These are phyloP conservation scores for Chlamydotis undulata DNA, from an alignment of 2,113 vertebrate genomes.

Conservation along the genomic window DNA sequence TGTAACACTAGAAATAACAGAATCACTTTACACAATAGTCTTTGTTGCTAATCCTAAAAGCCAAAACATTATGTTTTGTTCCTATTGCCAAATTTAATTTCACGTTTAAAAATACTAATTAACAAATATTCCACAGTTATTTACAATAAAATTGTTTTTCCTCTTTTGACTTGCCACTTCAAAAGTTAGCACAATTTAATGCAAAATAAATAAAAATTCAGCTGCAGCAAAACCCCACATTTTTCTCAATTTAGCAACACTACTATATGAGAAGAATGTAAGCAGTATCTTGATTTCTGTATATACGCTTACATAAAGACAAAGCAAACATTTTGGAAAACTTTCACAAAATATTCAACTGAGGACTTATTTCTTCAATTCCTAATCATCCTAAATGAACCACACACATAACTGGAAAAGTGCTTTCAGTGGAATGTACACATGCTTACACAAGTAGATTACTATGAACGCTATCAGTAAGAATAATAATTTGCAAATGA, in stretches of 20 bases:
- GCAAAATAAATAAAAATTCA: background rate
- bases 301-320: background rate
- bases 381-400: background rate
- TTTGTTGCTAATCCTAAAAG: background rate
- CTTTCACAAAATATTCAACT: background rate
- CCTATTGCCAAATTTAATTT: background rate
- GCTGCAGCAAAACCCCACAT: background rate
- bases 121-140: background rate
- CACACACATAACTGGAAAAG: background rate
- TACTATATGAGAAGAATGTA: background rate
- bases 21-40: background rate
- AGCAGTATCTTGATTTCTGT: background rate
- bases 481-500: slow-evolving; percentile 38
- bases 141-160: background rate
- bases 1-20: background rate
- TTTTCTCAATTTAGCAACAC: background rate
- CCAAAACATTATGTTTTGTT: background rate
- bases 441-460: background rate
- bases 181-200: background rate
- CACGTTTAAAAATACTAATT: background rate
- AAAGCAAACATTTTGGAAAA: background rate
- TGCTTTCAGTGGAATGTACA: background rate
- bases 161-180: background rate
- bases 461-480: slow-evolving; percentile 1
- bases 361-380: background rate